A percentile compares a stretch with the other conserved stretches of the same genome.
phyloP scores from a whole-genome alignment of 2,797 vertebrate genomes.

The Antennarius maculatus region DNA sequence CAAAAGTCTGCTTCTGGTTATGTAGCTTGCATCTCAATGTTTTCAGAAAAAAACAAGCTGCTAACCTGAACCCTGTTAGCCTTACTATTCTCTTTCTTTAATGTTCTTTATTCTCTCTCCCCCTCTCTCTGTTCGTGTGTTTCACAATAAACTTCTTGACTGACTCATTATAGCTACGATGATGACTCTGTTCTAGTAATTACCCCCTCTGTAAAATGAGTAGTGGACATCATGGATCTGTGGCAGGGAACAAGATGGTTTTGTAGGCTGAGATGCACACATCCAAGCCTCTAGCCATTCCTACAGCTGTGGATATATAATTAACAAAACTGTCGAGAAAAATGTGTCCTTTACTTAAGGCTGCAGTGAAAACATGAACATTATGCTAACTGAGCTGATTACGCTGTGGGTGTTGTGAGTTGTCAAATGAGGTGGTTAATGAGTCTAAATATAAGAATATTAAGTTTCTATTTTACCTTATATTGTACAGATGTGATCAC shows the following conservation, averaged over 20 bases:
- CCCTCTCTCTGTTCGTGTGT: too few species aligned
- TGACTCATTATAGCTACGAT: background rate
- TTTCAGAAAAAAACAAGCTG: too few species aligned
- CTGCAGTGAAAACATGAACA: conserved; percentile 37
- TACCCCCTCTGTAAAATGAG: background rate
- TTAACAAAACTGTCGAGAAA: conserved; percentile 36
- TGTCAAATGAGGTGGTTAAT: conserved; percentile 52
- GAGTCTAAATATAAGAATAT: conserved; percentile 51
- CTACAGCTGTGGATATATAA: conserved; percentile 34
- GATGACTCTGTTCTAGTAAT: background rate
- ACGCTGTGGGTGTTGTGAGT: conserved; percentile 45
- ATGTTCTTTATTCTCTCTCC: too few species aligned
- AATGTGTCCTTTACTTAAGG: conserved; percentile 30
- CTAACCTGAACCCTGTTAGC: too few species aligned
- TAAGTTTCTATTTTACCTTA: conserved; percentile 32
- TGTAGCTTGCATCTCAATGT: too few species aligned
- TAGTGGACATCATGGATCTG: background rate
- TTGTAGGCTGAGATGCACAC: conserved; percentile 11
- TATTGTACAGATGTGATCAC: conserved; percentile 38
- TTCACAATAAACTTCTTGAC: background rate
- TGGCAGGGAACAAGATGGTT: background rate
- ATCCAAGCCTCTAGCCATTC: conserved; percentile 15
- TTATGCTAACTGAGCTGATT: conserved; percentile 52
- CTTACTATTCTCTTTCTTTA: too few species aligned
- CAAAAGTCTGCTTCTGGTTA: too few species aligned